Evolutionary conservation across 2,888 invertebrate genomes (phyloP).

Genomic region (Crossocerus cetratus): DNA sequence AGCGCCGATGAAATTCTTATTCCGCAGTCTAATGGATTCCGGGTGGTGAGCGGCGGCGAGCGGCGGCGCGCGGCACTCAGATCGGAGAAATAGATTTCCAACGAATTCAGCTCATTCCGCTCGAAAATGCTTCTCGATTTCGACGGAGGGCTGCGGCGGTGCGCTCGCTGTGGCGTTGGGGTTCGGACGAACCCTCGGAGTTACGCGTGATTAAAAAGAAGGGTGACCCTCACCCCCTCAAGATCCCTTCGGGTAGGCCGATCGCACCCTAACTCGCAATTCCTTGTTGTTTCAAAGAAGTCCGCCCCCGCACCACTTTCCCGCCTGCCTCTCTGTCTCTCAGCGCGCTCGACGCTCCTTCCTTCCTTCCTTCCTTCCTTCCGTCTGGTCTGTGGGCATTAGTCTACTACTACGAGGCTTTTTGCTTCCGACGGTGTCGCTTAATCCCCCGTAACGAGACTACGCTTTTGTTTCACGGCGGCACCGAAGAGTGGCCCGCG

Average conservation of each 20-base stretch:
- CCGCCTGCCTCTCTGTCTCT: too few species aligned
- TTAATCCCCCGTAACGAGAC: conserved; percentile 56
- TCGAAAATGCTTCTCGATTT: conserved; percentile 13
- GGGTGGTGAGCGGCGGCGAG: too few species aligned
- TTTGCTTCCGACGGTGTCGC: conserved; percentile 37
- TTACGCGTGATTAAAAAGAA: conserved; percentile 23
- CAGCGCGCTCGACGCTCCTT: background rate
- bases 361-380: conserved; percentile 3
- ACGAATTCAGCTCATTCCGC: background rate
- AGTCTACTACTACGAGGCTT: conserved; percentile 38
- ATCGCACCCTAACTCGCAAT: conserved; percentile 35
- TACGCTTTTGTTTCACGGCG: conserved; percentile 55
- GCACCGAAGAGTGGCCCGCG: too few species aligned
- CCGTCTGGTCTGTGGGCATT: conserved; percentile 21
- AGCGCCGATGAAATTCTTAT: background rate
- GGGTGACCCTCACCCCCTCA: conserved; percentile 3
- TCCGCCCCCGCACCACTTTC: conserved; percentile 21
- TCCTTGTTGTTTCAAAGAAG: conserved; percentile 45
- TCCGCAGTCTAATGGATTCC: background rate
- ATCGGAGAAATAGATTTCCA: background rate
- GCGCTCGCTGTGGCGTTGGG: background rate
- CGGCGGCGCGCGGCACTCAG: background rate
- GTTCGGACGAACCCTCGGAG: conserved; percentile 11
- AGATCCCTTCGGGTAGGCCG: conserved; percentile 14
- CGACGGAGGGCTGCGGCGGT: background rate